Percentiles rank a stretch among this genome's conserved stretches.
These are phyloP conservation scores for Peromyscus nudipes DNA, from an alignment of 2,797 vertebrate genomes.

Conservation along the genomic window DNA sequence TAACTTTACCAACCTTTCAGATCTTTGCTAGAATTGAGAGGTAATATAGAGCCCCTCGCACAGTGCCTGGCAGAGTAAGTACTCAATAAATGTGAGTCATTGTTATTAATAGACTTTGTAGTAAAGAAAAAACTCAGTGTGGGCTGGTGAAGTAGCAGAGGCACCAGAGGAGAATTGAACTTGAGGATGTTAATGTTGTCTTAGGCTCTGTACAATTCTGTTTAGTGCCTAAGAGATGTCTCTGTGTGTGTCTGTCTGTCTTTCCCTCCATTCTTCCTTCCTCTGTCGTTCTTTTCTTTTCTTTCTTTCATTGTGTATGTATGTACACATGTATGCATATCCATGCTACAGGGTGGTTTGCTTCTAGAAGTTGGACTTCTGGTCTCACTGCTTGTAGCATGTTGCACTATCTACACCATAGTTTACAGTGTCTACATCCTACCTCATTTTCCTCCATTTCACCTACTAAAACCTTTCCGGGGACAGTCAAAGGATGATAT, in stretches of 20 bases:
- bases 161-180: constrained; percentile 76
- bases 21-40: constrained; percentile 68
- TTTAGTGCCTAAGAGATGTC: constrained; percentile 40
- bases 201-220: constrained; percentile 54
- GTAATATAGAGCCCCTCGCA: constrained; percentile 74
- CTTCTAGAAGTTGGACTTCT: constrained; percentile 65
- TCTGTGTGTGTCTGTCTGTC: not conserved
- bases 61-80: constrained; percentile 84
- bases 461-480: constrained; percentile 61
- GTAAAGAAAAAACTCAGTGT: constrained; percentile 72
- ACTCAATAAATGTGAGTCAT: constrained; percentile 82
- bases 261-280: not conserved
- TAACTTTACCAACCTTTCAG: constrained; percentile 65
- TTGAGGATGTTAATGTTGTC: constrained; percentile 64
- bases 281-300: not conserved
- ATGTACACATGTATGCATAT: not conserved
- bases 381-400: constrained; percentile 9
- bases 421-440: constrained; percentile 22
- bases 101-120: constrained; percentile 75
- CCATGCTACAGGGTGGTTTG: constrained; percentile 48
- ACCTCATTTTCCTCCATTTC: constrained; percentile 52
- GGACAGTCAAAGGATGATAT: constrained; percentile 59
- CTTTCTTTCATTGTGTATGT: not conserved
- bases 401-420: constrained; percentile 55
- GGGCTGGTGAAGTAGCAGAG: constrained; percentile 80